Conservation (phyloP, 1,140 invertebrate species). For the Heliconius himera region DNA sequence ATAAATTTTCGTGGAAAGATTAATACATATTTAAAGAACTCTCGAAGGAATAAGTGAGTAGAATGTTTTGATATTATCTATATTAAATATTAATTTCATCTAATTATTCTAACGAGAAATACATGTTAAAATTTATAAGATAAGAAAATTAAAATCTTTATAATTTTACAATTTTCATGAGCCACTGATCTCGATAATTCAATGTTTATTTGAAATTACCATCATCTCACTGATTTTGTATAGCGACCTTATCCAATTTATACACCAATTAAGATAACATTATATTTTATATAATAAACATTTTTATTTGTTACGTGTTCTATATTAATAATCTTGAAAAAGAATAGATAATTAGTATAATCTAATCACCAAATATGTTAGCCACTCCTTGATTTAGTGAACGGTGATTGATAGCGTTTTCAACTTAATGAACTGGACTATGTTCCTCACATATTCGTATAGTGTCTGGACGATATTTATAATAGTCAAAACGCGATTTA, state of each 20-base stretch:
- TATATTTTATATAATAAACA: neutral
- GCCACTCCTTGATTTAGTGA: constrained; percentile 6
- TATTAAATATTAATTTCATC: neutral
- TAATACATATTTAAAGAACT: neutral
- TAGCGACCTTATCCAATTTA: constrained; percentile 9
- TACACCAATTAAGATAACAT: constrained; percentile 7
- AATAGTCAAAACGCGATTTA: neutral
- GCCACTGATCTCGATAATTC: constrained; percentile 44
- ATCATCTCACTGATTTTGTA: constrained; percentile 19
- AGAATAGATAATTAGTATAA: neutral
- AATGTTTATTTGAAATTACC: constrained; percentile 36
- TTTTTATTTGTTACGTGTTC: too few species aligned
- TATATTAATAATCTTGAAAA: too few species aligned
- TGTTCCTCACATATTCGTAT: neutral
- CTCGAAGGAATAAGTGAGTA: neutral
- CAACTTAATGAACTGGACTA: neutral
- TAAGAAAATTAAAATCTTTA: neutral
- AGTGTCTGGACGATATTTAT: neutral
- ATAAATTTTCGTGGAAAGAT: neutral
- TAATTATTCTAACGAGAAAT: neutral
- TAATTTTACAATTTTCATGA: constrained; percentile 23
- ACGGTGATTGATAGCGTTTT: neutral
- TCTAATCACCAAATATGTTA: neutral
- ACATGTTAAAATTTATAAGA: neutral
- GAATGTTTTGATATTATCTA: neutral